Evolutionary conservation across 2,888 invertebrate species (phyloP).

Genomic region (Micoletzkya japonica): DNA sequence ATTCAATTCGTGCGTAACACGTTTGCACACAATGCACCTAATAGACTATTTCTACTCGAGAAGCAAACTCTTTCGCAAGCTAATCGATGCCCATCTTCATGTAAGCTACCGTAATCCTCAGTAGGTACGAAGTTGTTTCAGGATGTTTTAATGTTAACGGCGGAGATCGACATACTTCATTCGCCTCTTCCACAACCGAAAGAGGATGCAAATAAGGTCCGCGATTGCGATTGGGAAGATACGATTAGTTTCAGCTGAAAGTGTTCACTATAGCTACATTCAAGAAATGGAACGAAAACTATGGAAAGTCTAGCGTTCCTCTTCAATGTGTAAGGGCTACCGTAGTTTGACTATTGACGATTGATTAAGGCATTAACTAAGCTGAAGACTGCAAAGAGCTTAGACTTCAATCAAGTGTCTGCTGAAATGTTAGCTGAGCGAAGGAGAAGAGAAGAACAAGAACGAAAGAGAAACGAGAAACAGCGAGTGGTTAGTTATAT

Average conservation of each 20-base stretch:
- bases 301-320: constrained; percentile 38
- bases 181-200: constrained; percentile 50
- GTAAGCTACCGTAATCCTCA: constrained; percentile 32
- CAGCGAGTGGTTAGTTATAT: constrained; percentile 2
- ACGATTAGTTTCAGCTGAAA: constrained; percentile 38
- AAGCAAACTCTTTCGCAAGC: constrained; percentile 42
- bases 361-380: background rate
- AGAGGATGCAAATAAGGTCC: constrained; percentile 31
- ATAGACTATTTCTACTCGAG: constrained; percentile 52
- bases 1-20: constrained; percentile 30
- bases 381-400: constrained; percentile 39
- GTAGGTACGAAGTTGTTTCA: constrained; percentile 32
- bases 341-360: background rate
- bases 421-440: constrained; percentile 31
- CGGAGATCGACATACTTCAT: constrained; percentile 50
- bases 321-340: constrained; percentile 34
- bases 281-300: constrained; percentile 50
- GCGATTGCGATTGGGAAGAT: background rate
- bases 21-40: constrained; percentile 43
- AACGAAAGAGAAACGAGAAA: constrained; percentile 17
- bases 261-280: constrained; percentile 39
- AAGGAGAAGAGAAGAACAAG: constrained; percentile 14
- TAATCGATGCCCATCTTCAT: constrained; percentile 41
- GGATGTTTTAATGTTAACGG: constrained; percentile 48
- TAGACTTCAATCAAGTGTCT: constrained; percentile 39